phyloP scores from a whole-genome alignment of 2,113 vertebrate genomes.

The Sprattus sprattus region DNA sequence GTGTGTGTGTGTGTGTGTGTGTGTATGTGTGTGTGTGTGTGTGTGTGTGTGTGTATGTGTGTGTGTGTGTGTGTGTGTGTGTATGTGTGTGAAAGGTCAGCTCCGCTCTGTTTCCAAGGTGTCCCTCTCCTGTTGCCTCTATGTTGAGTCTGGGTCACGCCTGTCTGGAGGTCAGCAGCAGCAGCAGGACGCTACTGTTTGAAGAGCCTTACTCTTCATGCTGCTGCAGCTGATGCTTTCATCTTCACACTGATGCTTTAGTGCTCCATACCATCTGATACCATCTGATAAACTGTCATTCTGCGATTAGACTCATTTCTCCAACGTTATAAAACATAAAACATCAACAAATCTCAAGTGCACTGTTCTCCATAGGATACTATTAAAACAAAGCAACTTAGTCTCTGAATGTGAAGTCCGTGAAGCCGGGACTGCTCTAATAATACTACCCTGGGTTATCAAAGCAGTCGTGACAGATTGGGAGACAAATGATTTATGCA shows the following conservation, averaged over 20 bases:
- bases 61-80: background rate
- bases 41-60: background rate
- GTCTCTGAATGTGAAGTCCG: background rate
- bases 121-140: background rate
- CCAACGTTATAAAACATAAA: background rate
- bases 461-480: background rate
- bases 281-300: background rate
- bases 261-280: background rate
- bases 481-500: background rate
- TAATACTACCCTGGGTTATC: background rate
- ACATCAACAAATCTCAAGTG: background rate
- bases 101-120: background rate
- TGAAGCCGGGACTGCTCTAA: background rate
- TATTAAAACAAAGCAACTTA: background rate
- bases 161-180: background rate
- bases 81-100: slow-evolving; percentile 14
- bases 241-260: background rate
- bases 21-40: slow-evolving; percentile 12
- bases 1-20: slow-evolving; percentile 26
- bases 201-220: background rate
- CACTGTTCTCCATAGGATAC: background rate
- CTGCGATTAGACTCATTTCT: background rate
- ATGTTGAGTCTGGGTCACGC: background rate
- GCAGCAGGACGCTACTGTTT: background rate
- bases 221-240: background rate